Base-by-base conservation (phyloP, 2,797 vertebrate genomes). In the Brotula barbata region DNA sequence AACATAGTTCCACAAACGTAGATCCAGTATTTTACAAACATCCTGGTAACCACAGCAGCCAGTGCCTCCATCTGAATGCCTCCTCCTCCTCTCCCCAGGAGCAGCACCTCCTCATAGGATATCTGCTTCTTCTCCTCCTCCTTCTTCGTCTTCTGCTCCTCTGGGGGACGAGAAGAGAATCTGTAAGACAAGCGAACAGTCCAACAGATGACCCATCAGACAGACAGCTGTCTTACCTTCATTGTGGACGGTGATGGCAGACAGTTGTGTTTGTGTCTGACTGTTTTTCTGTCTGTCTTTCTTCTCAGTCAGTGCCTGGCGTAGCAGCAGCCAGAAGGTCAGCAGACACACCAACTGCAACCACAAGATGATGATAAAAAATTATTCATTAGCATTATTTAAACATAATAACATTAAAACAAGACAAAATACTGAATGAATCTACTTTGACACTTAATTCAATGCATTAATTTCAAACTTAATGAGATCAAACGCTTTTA, bases 1-100 rank as follows among this genome's bases (percentile, higher is more conserved):
- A 98, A 98, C 96, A 98, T 98, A 14, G 94, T 95, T 13, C 95
- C 95, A 11, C 96, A 98, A 58, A 97, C 91, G 5, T 98, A 98
- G 87, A 98, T 97, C 96, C 96, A 98, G 84, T 98, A 98, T 57
- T 98, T 98, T 66, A 95, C 92, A 79, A 98, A 93, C 92, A 97
- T 93, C 77, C 93, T 92, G 88, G 92, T 94, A 72, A 98, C 91
- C 69, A 95, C 85, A 1, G 92, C 94, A 52, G 93, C 95, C 60
- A 97, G 75, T 20, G 95, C 92, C 50, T 95, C 93, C 94, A 97
- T 96, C 81, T 94, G 93, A 59, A 94, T 89, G 8, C 92, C 92
- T 13, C 91, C 92, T 0, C 83, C 89, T 3, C 81, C 49, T 8
- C 17, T 28, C 1, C 72, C 64, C 6, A 78, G 49, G 6, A 74